A percentile compares a stretch with the other conserved stretches of the same genome.
phyloP scores from a whole-genome alignment of 2,113 vertebrate species.

The Echinops telfairi region DNA sequence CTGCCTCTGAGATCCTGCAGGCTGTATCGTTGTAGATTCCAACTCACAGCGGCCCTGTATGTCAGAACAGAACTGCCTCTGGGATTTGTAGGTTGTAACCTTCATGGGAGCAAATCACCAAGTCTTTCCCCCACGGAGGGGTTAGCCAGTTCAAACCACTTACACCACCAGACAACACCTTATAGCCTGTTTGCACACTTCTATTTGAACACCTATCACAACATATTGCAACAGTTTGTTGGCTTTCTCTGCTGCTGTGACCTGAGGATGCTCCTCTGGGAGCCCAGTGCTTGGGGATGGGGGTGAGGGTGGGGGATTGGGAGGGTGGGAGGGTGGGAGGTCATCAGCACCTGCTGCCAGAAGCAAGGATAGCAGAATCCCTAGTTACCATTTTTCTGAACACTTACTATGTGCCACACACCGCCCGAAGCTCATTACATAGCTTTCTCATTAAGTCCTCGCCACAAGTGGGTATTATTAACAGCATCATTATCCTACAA shows the following conservation, averaged over 20 bases:
- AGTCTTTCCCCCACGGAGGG: neutral
- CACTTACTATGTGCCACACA: neutral
- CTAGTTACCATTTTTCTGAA: neutral
- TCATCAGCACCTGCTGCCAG: neutral
- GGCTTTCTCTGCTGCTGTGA: constrained; percentile 14
- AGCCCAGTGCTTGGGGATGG: neutral
- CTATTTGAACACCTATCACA: neutral
- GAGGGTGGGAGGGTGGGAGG: neutral
- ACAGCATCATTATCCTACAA: neutral
- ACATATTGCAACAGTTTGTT: neutral
- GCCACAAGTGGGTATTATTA: neutral
- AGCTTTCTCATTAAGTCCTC: constrained; percentile 23
- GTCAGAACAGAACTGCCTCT: neutral
- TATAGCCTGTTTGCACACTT: neutral
- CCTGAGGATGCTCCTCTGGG: neutral
- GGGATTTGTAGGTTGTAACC: neutral
- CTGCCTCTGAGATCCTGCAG: neutral
- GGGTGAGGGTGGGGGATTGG: too few relatives aligned
- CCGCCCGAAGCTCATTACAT: neutral
- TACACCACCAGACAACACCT: neutral
- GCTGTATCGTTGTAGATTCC: neutral
- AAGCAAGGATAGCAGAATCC: neutral
- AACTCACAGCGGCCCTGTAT: neutral
- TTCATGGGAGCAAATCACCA: neutral
- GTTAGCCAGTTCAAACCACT: neutral